phyloP scores from a whole-genome alignment of 2,888 invertebrate genomes.

The Julus scanicus region DNA sequence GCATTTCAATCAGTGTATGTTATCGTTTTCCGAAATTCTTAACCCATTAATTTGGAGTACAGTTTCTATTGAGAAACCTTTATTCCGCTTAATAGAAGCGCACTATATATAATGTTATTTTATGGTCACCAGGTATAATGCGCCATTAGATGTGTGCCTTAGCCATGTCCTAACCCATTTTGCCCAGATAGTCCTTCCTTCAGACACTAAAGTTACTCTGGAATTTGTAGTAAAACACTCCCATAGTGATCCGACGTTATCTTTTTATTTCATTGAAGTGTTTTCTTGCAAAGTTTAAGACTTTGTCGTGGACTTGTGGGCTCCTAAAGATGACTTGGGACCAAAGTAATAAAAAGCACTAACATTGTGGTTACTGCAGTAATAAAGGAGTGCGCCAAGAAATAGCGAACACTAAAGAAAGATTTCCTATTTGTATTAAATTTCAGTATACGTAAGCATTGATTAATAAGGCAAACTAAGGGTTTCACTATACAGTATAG shows the following conservation, averaged over 20 bases:
- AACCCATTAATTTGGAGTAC: background rate
- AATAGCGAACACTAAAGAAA: background rate
- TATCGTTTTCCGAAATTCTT: conserved; percentile 30
- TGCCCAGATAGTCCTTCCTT: background rate
- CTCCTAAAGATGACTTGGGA: background rate
- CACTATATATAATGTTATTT: background rate
- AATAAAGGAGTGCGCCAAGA: background rate
- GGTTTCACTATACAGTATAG: too few species aligned
- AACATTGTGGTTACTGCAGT: conserved; percentile 22
- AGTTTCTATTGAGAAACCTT: background rate
- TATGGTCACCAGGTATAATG: background rate
- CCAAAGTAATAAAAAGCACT: background rate
- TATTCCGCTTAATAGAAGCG: conserved; percentile 3
- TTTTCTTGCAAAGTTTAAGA: background rate
- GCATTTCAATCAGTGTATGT: conserved; percentile 22
- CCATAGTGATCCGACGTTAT: background rate
- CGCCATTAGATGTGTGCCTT: background rate
- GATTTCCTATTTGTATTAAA: background rate
- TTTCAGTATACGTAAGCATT: background rate
- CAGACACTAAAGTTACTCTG: conserved; percentile 5
- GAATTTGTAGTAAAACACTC: background rate
- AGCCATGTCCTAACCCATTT: background rate
- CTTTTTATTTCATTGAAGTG: background rate
- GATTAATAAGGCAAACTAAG: too few species aligned
- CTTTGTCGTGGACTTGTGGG: background rate